Evolutionary conservation across 2,113 vertebrate species (phyloP).

Genomic region (Calyptommatus sinebrachiatus): DNA sequence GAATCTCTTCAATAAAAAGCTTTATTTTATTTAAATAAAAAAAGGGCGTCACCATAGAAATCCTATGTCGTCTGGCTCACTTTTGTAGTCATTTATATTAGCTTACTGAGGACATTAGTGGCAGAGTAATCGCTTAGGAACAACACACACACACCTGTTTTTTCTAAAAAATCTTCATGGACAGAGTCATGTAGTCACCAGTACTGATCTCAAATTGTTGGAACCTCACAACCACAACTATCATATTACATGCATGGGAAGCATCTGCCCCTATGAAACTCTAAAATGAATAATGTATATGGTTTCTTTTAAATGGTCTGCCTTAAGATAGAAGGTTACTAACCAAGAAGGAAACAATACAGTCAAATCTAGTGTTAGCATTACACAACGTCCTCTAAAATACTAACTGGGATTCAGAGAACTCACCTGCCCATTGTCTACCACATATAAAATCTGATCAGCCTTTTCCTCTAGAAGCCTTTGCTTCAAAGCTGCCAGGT

Average conservation of each 20-base stretch:
- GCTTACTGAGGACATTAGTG: neutral
- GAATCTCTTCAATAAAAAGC: too few species aligned
- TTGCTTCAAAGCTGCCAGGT: constrained; percentile 88
- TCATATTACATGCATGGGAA: too few species aligned
- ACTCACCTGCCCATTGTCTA: constrained; percentile 91
- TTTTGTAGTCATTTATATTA: neutral
- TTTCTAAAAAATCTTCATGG: too few species aligned
- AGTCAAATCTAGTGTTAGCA: neutral
- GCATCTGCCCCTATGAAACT: neutral
- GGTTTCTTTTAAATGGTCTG: too few species aligned
- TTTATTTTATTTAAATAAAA: too few species aligned
- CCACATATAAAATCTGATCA: constrained; percentile 90
- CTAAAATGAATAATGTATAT: neutral
- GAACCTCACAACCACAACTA: too few species aligned
- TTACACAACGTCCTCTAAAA: neutral
- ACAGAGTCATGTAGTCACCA: too few species aligned
- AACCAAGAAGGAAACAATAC: neutral
- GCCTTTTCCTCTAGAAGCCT: constrained; percentile 85
- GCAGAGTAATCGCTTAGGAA: too few species aligned
- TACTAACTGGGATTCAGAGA: neutral
- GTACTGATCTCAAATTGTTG: too few species aligned
- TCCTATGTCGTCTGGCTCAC: neutral
- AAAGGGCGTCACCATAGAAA: neutral
- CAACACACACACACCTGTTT: too few species aligned
- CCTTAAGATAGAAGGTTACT: neutral